Conservation (phyloP, 2,797 vertebrate genomes). For the Lophotriccus pileatus region DNA sequence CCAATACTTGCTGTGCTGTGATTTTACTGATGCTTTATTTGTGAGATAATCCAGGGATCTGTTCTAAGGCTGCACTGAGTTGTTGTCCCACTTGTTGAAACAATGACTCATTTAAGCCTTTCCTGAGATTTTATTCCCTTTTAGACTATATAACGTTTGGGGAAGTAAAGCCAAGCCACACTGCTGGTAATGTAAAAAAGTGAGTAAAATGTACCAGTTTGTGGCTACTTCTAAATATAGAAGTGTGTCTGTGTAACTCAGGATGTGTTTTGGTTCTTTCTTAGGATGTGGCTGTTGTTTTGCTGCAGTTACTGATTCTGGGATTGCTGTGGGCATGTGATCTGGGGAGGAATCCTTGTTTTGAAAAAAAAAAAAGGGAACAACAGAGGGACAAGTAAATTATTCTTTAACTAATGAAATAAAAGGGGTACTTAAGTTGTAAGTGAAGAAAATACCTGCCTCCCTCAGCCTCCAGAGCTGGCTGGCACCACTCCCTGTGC, state of each 20-base stretch:
- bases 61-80: not conserved
- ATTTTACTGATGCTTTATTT: not conserved
- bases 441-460: not conserved
- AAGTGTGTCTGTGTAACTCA: not conserved
- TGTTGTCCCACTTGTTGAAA: not conserved
- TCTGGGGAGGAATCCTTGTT: not conserved
- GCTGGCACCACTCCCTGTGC: not conserved
- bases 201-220: not conserved
- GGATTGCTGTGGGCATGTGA: not conserved
- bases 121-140: not conserved
- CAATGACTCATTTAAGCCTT: not conserved
- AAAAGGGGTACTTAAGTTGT: not conserved
- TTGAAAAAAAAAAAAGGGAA: not conserved
- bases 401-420: not conserved
- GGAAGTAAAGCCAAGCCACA: not conserved
- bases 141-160: not conserved
- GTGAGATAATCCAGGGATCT: not conserved
- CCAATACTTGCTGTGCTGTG: not conserved
- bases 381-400: not conserved
- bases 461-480: not conserved
- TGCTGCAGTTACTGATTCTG: not conserved
- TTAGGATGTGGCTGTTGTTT: not conserved
- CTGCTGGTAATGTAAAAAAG: slow-evolving; percentile 10
- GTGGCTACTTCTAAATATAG: not conserved
- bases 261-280: not conserved